Evolutionary conservation across 2,113 vertebrate genomes (phyloP), one percentile per base, ranked within the genome.

Genomic region (Isurus oxyrinchus): DNA sequence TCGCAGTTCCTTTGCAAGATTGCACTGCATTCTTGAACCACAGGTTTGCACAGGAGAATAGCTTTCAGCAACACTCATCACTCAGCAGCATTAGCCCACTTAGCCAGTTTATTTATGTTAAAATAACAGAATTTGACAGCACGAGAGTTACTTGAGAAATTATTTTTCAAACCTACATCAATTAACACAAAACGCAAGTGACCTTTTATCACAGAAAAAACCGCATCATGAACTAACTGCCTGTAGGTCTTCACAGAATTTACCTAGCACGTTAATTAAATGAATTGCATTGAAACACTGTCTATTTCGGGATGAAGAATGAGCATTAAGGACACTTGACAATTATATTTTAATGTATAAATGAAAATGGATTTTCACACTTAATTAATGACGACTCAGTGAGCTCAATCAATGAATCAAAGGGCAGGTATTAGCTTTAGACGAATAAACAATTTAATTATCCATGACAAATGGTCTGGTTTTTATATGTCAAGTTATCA

Each of bases 361-460:
- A 55, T 69, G 40, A 72, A 95, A 95, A 95, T 95, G 67, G 63
- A 72, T 95, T 27, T 72, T 14, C 63, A 95, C 44, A 35, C 49
- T 95, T 72, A 72, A 55, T 66, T 67, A 53, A 72, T 31, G n/a
- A 63, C n/a, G 19, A 94, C 87, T 90, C 53, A 57, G 31, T 93
- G 40, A 72, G 66, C 27, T 72, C 40, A 31, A 23, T 95, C 94
- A 95, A 53, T 44, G 31, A 95, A 72, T 53, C 67, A 53, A 76
- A 55, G 49, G 44, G 27, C 44, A 72, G 49, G 49, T 35, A 95
- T 72, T 95, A 72, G 40, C 40, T 72, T 10, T 35, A 72, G 94
- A 16, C 19, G 27, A 95, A 95, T 53, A 95, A 76, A 95, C 94
- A 72, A 95, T 93, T 93, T 93, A 93, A 93, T 69, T 44, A 95